Percentiles rank a stretch among this genome's conserved stretches.
phyloP scores from a whole-genome alignment of 1,140 invertebrate genomes.

The Drosophila orosa region DNA sequence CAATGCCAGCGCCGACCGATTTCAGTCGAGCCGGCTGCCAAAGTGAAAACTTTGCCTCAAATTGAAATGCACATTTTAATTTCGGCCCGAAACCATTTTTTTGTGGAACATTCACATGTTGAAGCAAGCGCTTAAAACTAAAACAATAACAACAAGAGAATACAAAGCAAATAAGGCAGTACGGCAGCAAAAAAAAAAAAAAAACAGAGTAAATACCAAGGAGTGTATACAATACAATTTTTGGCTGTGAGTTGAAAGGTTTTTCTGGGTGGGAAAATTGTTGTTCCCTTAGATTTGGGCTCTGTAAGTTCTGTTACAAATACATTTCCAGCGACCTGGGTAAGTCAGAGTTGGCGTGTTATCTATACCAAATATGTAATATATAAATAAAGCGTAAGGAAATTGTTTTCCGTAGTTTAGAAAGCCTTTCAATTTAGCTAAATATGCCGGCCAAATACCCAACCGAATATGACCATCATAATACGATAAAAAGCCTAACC shows the following conservation, averaged over 20 bases:
- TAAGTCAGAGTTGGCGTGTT: slow-evolving; percentile 73
- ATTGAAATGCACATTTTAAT: slow-evolving; percentile 78
- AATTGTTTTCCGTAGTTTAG: slow-evolving; percentile 75
- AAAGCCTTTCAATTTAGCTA: slow-evolving; percentile 74
- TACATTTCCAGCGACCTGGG: slow-evolving; percentile 70
- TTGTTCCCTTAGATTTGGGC: slow-evolving; percentile 41
- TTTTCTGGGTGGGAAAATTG: slow-evolving; percentile 48
- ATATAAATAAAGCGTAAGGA: slow-evolving; percentile 59
- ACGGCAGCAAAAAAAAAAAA: slow-evolving; percentile 35
- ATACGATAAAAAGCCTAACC: slow-evolving; percentile 20
- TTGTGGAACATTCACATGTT: slow-evolving; percentile 84
- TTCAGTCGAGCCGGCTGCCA: slow-evolving; percentile 41
- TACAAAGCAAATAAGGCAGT: slow-evolving; percentile 41
- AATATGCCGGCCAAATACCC: slow-evolving; percentile 56
- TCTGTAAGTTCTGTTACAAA: slow-evolving; percentile 62
- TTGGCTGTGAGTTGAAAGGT: slow-evolving; percentile 46
- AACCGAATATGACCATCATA: slow-evolving; percentile 37
- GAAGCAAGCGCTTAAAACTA: slow-evolving; percentile 81
- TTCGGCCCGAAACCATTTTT: slow-evolving; percentile 67
- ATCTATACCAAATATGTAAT: slow-evolving; percentile 56
- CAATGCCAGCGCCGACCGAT: slow-evolving; percentile 35
- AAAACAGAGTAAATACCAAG: slow-evolving; percentile 43
- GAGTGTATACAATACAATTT: slow-evolving; percentile 46
- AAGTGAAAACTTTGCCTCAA: slow-evolving; percentile 67
- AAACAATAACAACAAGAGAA: slow-evolving; percentile 50